Conservation (phyloP, 2,797 vertebrate species). For the Peromyscus nudipes region DNA sequence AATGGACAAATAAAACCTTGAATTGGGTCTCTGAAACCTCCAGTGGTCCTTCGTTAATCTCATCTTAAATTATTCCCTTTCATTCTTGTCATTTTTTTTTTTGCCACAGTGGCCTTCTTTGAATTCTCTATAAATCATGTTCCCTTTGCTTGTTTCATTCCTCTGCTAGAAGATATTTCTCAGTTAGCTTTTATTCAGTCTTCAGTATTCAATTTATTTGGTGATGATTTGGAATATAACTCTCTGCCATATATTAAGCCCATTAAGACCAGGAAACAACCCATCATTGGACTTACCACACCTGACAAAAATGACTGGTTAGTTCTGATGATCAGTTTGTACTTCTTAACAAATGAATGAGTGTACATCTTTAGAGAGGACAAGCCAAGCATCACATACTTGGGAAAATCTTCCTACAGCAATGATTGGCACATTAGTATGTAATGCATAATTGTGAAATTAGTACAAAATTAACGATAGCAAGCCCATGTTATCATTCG, state of each 20-base stretch:
- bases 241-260: not conserved
- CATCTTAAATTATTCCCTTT: not conserved
- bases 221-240: conserved; percentile 47
- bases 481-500: not conserved
- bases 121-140: not conserved
- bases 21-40: not conserved
- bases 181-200: not conserved
- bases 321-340: not conserved
- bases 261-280: not conserved
- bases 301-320: not conserved
- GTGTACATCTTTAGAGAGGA: not conserved
- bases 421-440: not conserved
- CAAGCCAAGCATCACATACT: not conserved
- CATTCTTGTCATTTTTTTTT: not conserved
- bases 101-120: not conserved
- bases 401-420: not conserved
- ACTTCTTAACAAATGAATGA: not conserved
- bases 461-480: not conserved
- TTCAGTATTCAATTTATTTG: conserved; percentile 28
- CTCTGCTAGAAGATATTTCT: conserved; percentile 23
- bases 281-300: not conserved
- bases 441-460: not conserved
- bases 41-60: not conserved
- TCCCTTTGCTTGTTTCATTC: not conserved
- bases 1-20: not conserved